phyloP scores from a whole-genome alignment of 2,888 invertebrate genomes.

The Spisula solida region DNA sequence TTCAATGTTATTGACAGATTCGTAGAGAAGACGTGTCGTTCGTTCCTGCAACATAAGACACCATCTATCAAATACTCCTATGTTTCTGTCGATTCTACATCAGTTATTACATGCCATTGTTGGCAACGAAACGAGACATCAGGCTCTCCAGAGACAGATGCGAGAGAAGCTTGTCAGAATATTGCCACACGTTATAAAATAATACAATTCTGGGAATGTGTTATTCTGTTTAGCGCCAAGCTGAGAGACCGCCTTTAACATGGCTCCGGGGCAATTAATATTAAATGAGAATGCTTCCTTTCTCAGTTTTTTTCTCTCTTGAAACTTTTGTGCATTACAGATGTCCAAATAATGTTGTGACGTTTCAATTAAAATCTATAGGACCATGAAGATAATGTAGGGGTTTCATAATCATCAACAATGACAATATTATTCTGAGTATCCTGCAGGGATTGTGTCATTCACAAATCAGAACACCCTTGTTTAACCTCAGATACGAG shows the following conservation, averaged over 20 bases:
- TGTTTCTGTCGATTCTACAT: slow-evolving; percentile 20
- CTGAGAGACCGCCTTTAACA: not conserved
- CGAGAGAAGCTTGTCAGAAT: not conserved
- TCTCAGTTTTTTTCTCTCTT: not conserved
- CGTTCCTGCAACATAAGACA: slow-evolving; percentile 23
- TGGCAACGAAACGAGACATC: slow-evolving; percentile 10
- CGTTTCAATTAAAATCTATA: too few species aligned
- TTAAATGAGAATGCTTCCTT: not conserved
- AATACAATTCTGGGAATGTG: slow-evolving; percentile 17
- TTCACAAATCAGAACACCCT: too few species aligned
- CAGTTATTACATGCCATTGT: slow-evolving; percentile 12
- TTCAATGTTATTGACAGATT: slow-evolving; percentile 22
- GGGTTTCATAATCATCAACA: too few species aligned
- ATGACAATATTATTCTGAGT: too few species aligned
- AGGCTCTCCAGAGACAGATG: slow-evolving; percentile 9
- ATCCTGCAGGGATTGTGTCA: too few species aligned
- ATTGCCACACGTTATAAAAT: slow-evolving; percentile 28
- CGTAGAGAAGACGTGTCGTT: not conserved
- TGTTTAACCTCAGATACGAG: too few species aligned
- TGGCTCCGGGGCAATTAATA: not conserved
- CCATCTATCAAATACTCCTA: slow-evolving; percentile 20
- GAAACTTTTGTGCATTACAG: too few species aligned
- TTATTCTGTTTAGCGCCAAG: slow-evolving; percentile 15
- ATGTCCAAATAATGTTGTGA: too few species aligned
- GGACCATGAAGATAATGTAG: too few species aligned